phyloP scores from a whole-genome alignment of 2,797 vertebrate genomes.

The Coregonus suidteri region DNA sequence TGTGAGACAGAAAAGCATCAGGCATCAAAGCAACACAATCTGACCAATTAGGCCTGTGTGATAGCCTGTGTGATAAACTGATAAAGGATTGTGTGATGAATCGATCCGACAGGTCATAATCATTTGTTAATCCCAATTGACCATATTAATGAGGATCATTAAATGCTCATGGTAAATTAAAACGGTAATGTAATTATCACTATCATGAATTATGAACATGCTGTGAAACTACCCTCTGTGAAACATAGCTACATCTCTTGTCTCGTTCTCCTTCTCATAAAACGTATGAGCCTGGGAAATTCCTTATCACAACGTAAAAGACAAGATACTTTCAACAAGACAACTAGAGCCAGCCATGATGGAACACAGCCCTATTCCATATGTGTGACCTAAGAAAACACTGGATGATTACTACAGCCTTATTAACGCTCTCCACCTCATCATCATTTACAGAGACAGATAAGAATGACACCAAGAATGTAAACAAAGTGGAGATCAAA shows the following conservation, averaged over 20 bases:
- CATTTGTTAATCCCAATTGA: no score
- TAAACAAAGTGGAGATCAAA: slow-evolving; percentile 60
- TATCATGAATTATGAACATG: background rate
- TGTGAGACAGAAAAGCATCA: slow-evolving; percentile 38
- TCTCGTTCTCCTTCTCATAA: background rate
- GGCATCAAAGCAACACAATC: slow-evolving; percentile 21
- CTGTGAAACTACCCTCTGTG: background rate
- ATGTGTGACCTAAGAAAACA: slow-evolving; percentile 13
- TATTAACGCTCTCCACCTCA: slow-evolving; percentile 22
- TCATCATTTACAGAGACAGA: background rate
- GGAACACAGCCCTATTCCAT: slow-evolving; percentile 23
- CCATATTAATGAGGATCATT: no score
- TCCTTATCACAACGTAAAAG: slow-evolving; percentile 42
- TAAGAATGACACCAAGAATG: slow-evolving; percentile 31
- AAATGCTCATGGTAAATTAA: background rate
- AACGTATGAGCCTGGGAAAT: slow-evolving; percentile 36
- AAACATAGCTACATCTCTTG: background rate
- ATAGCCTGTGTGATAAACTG: background rate
- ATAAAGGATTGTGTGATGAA: no score
- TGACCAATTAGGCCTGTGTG: background rate
- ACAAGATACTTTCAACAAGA: slow-evolving; percentile 54
- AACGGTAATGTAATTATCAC: background rate
- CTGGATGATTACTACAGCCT: slow-evolving; percentile 45
- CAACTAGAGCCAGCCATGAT: slow-evolving; percentile 20
- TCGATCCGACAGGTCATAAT: no score